These are phyloP conservation scores for Microcebus tavaratra DNA, from an alignment of 2,113 vertebrate genomes.

Conservation along the genomic window DNA sequence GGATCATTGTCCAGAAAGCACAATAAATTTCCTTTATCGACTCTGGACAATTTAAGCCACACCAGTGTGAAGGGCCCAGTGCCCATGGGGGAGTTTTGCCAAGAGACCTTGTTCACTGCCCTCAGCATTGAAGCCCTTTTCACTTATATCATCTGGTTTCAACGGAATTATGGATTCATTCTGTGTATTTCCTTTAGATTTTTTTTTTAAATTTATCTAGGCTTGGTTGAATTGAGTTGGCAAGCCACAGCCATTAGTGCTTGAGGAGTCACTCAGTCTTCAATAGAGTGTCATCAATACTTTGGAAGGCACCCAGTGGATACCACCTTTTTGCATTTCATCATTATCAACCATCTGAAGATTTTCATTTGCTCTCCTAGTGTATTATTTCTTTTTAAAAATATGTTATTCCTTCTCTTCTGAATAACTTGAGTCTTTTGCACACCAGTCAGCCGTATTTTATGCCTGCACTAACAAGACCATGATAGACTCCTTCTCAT, in stretches of 20 bases:
- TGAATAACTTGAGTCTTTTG: neutral
- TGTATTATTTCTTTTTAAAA: neutral
- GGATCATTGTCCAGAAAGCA: neutral
- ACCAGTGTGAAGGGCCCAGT: neutral
- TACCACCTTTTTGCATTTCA: neutral
- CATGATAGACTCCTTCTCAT: neutral
- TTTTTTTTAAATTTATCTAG: neutral
- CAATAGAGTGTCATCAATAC: neutral
- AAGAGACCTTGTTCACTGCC: neutral
- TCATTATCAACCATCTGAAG: neutral
- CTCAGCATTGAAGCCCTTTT: neutral
- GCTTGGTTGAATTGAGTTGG: neutral
- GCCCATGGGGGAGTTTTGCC: neutral
- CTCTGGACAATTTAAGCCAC: neutral
- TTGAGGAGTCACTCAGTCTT: neutral
- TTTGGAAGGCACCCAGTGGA: neutral
- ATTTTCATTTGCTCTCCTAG: neutral
- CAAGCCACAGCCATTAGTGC: fast-evolving
- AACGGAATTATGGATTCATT: neutral
- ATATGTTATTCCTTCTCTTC: neutral
- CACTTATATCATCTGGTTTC: neutral
- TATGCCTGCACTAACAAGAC: neutral
- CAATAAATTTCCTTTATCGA: neutral
- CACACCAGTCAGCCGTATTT: neutral
- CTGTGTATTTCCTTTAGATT: neutral